Percentiles rank a stretch among this genome's conserved stretches.
Evolutionary conservation across 2,797 vertebrate genomes (phyloP).

Genomic region (Characodon lateralis): DNA sequence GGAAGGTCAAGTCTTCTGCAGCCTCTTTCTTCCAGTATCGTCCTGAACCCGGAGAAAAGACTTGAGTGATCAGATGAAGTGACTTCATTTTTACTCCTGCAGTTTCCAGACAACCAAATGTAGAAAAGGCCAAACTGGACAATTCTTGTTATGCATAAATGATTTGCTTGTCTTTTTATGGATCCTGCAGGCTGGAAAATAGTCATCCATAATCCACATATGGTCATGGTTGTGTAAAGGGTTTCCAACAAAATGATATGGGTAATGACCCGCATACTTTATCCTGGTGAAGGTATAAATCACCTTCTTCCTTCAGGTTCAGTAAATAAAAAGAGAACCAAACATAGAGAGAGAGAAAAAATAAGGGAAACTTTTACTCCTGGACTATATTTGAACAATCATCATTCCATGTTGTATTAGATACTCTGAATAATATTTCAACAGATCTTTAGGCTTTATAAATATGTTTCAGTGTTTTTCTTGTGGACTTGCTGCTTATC

Average conservation of each 20-base stretch:
- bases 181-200: constrained; percentile 12
- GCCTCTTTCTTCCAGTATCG: no score
- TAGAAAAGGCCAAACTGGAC: not conserved
- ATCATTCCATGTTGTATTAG: no score
- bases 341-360: no score
- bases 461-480: no score
- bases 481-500: not conserved
- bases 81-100: not conserved
- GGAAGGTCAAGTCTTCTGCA: no score
- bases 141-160: constrained; percentile 2
- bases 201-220: constrained; percentile 5
- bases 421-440: no score
- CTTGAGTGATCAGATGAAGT: no score
- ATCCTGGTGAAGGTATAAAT: not conserved
- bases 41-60: no score
- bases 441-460: no score
- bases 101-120: not conserved
- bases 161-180: constrained; percentile 10
- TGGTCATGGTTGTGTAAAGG: constrained; percentile 1
- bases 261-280: constrained; percentile 6
- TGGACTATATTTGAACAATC: no score
- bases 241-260: constrained; percentile 11
- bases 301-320: not conserved
- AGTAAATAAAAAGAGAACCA: not conserved
- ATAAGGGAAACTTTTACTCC: no score